These are phyloP conservation scores for Scolopax bukidnonensis DNA, from an alignment of 2,797 vertebrate species.

Conservation along the genomic window DNA sequence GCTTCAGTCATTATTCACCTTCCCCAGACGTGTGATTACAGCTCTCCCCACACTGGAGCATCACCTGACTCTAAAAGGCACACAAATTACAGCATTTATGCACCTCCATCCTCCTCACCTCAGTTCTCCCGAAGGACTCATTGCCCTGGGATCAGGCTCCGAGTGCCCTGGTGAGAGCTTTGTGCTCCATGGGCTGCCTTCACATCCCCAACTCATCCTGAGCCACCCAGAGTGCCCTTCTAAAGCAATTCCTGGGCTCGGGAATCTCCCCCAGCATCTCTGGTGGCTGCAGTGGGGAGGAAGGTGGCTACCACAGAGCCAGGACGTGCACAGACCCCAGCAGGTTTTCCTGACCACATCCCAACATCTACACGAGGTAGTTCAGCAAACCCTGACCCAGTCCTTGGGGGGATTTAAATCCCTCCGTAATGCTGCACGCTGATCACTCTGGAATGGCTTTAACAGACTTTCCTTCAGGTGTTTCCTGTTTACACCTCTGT, in stretches of 20 bases:
- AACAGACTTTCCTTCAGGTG: neutral
- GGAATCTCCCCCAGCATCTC: rapidly evolving
- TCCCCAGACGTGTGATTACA: neutral
- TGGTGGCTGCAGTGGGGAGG: neutral
- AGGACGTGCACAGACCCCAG: neutral
- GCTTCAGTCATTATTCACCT: neutral
- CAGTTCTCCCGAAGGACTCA: neutral
- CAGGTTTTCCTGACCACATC: neutral
- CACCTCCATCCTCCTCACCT: neutral
- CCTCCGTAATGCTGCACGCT: neutral
- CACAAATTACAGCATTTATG: neutral
- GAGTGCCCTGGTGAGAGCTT: neutral
- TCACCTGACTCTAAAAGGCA: neutral
- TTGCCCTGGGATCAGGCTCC: neutral
- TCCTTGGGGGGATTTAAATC: neutral
- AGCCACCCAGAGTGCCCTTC: neutral
- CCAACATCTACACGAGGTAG: neutral
- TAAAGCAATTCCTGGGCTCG: neutral
- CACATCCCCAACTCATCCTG: neutral
- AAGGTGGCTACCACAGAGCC: neutral
- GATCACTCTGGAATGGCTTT: neutral
- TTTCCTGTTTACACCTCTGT: neutral
- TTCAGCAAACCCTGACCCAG: neutral
- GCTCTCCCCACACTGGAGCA: neutral
- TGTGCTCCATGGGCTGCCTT: neutral